These are phyloP conservation scores for Trichopria drosophilae DNA, from an alignment of 2,888 invertebrate species.

Conservation along the genomic window DNA sequence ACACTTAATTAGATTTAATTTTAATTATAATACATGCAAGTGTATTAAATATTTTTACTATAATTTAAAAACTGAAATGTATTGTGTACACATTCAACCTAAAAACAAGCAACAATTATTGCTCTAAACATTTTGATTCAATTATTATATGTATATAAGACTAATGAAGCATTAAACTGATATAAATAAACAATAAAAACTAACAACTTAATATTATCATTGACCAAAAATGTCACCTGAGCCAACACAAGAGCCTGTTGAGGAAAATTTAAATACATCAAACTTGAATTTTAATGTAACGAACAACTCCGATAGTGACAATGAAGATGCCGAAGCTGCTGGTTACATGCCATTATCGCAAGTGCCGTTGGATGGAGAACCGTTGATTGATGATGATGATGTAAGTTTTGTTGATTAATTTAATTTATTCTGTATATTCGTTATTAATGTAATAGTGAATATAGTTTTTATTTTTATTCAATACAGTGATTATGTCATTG, in stretches of 20 bases:
- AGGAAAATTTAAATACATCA: conserved; percentile 44
- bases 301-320: conserved; percentile 52
- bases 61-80: too few relatives aligned
- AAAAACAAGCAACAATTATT: too few relatives aligned
- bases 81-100: too few relatives aligned
- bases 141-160: too few relatives aligned
- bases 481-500: conserved; percentile 8
- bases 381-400: conserved; percentile 47
- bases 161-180: too few relatives aligned
- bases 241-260: conserved; percentile 50
- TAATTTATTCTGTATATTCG: conserved; percentile 6
- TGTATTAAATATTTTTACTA: too few relatives aligned
- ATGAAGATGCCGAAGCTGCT: conserved; percentile 44
- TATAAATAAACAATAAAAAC: too few relatives aligned
- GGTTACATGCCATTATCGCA: conserved; percentile 51
- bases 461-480: not conserved
- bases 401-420: conserved; percentile 34
- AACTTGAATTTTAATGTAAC: conserved; percentile 34
- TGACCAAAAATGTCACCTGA: conserved; percentile 53
- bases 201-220: too few relatives aligned
- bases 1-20: too few relatives aligned
- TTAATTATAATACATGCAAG: too few relatives aligned
- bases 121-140: too few relatives aligned
- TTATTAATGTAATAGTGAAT: not conserved
- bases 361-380: conserved; percentile 47